A percentile compares a stretch with the other conserved stretches of the same genome.
phyloP scores from a whole-genome alignment of 1,140 invertebrate genomes.

The Ceratitis capitata region DNA sequence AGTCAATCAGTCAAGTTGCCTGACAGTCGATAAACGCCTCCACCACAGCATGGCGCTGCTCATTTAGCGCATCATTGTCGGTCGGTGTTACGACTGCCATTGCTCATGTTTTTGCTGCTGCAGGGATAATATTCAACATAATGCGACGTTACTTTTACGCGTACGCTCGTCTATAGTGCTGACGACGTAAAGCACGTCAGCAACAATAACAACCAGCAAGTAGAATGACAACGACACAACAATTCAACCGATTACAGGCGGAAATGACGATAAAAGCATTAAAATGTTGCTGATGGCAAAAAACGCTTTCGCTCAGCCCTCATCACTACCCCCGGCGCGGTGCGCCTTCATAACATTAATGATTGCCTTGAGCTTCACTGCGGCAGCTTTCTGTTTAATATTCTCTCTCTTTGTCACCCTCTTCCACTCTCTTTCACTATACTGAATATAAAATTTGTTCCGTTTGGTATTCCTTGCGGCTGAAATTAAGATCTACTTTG shows the following conservation, averaged over 20 bases:
- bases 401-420: not conserved
- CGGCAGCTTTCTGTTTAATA: not conserved
- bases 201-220: not conserved
- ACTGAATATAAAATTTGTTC: not conserved
- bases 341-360: not conserved
- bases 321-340: not conserved
- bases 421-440: not conserved
- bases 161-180: not conserved
- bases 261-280: constrained; percentile 13
- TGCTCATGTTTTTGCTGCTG: not conserved
- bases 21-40: not conserved
- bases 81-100: not conserved
- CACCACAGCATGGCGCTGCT: not conserved
- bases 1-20: not conserved
- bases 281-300: not conserved
- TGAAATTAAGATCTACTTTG: constrained; percentile 6
- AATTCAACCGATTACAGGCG: not conserved
- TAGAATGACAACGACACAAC: not conserved
- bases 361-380: not conserved
- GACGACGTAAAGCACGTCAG: not conserved
- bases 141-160: not conserved
- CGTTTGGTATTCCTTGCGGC: not conserved
- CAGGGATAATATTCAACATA: not conserved
- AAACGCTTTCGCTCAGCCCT: not conserved
- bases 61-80: not conserved